Evolutionary conservation across 2,888 invertebrate species (phyloP), one percentile per base, ranked within the genome.

Genomic region (Pharmacophagus antenor): DNA sequence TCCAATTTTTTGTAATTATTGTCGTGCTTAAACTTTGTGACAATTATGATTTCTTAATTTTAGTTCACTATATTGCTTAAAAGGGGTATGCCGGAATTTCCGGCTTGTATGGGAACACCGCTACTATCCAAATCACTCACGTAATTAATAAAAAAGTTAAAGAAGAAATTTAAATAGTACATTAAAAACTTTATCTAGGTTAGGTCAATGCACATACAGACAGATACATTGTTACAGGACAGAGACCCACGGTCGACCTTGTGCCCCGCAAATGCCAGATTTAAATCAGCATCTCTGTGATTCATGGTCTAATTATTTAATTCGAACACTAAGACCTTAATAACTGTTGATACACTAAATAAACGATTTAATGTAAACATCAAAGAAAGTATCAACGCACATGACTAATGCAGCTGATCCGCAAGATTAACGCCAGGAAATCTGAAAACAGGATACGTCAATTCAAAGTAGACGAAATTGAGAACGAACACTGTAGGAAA

Each of bases 391-490:
- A 59, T 54, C 67, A 68, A 75, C 72, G 73, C 70, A 76, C 72
- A 76, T 77, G 76, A 84, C 80, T 80, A 80, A 83, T 80, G 82
- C 80, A 80, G 79, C 79, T 72, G 76, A 82, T 76, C 71, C 70
- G 73, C 72, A 78, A 80, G 82, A 85, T 85, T 82, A 85, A 82
- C 80, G 79, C 77, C 78, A 81, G 82, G 82, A 84, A 84, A 85
- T 82, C 82, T 78, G 80, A 85, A 83, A 80, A 82, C 88, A 88
- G 88, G 88, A 88, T 86, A 80, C 80, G 84, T 88, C 85, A 85
- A 84, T 88, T 88, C 81, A 80, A 84, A 84, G 82, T 80, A 84
- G 80, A 79, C 72, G 79, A 82, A 85, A 80, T 76, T 73, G 75
- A 77, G 79, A 80, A 79, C 71, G 70, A 79, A 73, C 72, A 70